These are phyloP conservation scores for Odontophorus gujanensis DNA, from an alignment of 2,113 vertebrate genomes.

Conservation along the genomic window DNA sequence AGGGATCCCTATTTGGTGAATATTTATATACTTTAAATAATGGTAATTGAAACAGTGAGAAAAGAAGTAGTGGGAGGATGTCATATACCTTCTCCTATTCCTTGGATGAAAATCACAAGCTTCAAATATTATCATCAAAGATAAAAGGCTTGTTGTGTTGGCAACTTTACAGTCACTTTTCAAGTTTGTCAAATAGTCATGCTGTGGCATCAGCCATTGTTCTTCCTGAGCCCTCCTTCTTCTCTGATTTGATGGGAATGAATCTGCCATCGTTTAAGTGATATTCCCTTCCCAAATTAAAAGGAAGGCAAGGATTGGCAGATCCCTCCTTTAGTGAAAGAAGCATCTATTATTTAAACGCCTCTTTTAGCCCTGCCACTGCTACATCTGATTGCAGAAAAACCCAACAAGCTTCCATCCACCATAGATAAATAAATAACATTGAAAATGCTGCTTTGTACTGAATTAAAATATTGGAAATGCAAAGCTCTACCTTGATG, in stretches of 20 bases:
- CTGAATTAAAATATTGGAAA: conserved; percentile 58
- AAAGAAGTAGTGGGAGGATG: conserved; percentile 24
- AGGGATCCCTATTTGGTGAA: conserved; percentile 14
- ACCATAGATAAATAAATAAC: conserved; percentile 1
- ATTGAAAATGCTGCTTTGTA: conserved; percentile 43
- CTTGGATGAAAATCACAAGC: conserved; percentile 68
- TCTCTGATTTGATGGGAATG: conserved; percentile 34
- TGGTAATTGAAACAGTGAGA: conserved; percentile 43
- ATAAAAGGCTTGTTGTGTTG: conserved; percentile 65
- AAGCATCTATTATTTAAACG: conserved; percentile 60
- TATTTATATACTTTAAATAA: conserved; percentile 50
- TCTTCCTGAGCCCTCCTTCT: conserved; percentile 44
- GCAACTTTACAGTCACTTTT: conserved; percentile 53
- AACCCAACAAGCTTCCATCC: conserved; percentile 28
- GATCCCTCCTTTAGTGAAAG: conserved; percentile 45
- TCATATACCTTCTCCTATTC: background rate
- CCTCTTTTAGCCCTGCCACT: conserved; percentile 38
- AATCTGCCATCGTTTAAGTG: conserved; percentile 48
- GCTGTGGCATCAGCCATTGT: conserved; percentile 57
- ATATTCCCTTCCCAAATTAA: conserved; percentile 52
- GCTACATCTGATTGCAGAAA: conserved; percentile 55
- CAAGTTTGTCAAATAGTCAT: conserved; percentile 64
- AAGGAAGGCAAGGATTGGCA: conserved; percentile 57
- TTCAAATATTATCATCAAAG: conserved; percentile 56
- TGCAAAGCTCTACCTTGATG: conserved; percentile 78